Conservation (phyloP, 2,888 invertebrate genomes). For the Pomacea canaliculata region DNA sequence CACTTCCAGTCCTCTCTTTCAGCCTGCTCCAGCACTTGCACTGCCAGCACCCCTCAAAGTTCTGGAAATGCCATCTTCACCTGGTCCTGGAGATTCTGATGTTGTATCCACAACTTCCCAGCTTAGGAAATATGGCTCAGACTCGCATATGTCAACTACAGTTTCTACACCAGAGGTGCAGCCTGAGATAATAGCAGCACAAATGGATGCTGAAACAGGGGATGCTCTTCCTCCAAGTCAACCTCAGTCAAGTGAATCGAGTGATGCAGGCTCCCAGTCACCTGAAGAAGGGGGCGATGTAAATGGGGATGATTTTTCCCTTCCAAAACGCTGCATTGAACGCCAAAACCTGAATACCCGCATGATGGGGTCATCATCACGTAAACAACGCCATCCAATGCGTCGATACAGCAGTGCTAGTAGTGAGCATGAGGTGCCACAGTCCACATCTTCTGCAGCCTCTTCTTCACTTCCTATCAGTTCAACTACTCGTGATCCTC, state of each 20-base stretch:
- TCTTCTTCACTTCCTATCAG: slow-evolving; percentile 32
- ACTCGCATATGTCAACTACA: slow-evolving; percentile 47
- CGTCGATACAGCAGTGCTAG: slow-evolving; percentile 45
- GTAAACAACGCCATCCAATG: slow-evolving; percentile 64
- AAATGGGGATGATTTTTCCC: slow-evolving; percentile 33
- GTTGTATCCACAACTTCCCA: slow-evolving; percentile 50
- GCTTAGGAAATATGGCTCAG: slow-evolving; percentile 54
- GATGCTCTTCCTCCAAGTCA: slow-evolving; percentile 8
- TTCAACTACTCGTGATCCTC: slow-evolving; percentile 30
- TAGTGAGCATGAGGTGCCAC: slow-evolving; percentile 47
- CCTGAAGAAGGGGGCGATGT: slow-evolving; percentile 42
- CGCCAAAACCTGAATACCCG: slow-evolving; percentile 55
- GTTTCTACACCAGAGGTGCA: slow-evolving; percentile 33
- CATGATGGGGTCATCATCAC: slow-evolving; percentile 53
- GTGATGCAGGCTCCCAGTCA: slow-evolving; percentile 54
- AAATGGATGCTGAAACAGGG: slow-evolving; percentile 18
- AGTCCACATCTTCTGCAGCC: slow-evolving; percentile 32
- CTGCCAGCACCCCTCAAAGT: slow-evolving; percentile 32
- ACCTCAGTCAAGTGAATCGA: slow-evolving; percentile 49
- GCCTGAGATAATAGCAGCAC: slow-evolving; percentile 12
- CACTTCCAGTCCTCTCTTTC: slow-evolving; percentile 19
- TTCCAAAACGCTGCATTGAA: slow-evolving; percentile 44
- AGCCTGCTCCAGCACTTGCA: slow-evolving; percentile 26
- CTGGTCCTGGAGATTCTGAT: slow-evolving; percentile 27
- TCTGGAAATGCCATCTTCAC: slow-evolving; percentile 29